A percentile compares a stretch with the other conserved stretches of the same genome.
phyloP scores from a whole-genome alignment of 2,113 vertebrate species.

The Brachionichthys hirsutus region DNA sequence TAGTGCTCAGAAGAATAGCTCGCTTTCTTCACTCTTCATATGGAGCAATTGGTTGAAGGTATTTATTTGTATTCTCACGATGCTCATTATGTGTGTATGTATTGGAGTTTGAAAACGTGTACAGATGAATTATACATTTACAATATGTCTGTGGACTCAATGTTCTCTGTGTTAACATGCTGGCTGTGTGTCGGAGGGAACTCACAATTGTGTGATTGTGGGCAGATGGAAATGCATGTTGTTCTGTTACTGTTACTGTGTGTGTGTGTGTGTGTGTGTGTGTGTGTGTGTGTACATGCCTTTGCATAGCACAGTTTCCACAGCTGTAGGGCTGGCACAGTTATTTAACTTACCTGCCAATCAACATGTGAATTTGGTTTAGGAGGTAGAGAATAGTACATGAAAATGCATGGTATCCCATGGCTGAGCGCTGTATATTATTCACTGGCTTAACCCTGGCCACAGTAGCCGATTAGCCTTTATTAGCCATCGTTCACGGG shows the following conservation, averaged over 20 bases:
- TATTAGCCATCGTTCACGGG: slow-evolving; percentile 32
- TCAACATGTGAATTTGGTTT: slow-evolving; percentile 47
- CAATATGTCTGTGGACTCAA: slow-evolving; percentile 15
- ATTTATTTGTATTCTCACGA: slow-evolving; percentile 56
- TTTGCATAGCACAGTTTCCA: slow-evolving; percentile 19
- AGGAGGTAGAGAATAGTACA: too few species aligned
- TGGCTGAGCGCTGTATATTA: slow-evolving; percentile 26
- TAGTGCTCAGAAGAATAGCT: slow-evolving; percentile 53
- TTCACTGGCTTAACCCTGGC: neutral
- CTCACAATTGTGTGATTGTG: slow-evolving; percentile 33
- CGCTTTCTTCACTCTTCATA: slow-evolving; percentile 25
- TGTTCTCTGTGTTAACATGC: slow-evolving; percentile 20
- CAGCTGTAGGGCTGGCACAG: slow-evolving; percentile 29
- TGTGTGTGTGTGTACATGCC: neutral
- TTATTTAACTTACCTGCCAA: slow-evolving; percentile 44
- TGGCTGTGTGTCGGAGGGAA: slow-evolving; percentile 10
- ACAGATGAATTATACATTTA: neutral
- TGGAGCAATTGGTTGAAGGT: slow-evolving; percentile 41
- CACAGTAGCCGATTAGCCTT: slow-evolving; percentile 24
- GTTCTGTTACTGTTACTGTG: slow-evolving; percentile 2
- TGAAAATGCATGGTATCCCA: too few species aligned
- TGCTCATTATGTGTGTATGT: slow-evolving; percentile 56
- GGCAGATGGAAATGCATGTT: slow-evolving; percentile 33
- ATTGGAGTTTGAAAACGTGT: slow-evolving; percentile 12
- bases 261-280: slow-evolving; percentile 8